phyloP scores from a whole-genome alignment of 2,888 invertebrate genomes.

The Mayetiola destructor region DNA sequence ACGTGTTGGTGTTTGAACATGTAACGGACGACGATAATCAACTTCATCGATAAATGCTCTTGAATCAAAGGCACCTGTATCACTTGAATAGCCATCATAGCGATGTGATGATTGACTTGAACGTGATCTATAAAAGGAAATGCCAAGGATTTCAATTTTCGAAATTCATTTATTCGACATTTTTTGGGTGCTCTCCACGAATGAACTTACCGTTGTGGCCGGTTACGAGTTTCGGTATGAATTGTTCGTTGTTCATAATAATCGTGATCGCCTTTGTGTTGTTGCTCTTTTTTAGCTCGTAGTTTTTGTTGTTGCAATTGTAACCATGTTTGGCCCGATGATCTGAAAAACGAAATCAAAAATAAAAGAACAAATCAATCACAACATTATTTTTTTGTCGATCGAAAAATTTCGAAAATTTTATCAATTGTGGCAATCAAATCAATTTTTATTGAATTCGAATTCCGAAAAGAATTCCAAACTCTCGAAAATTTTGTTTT shows the following conservation, averaged over 20 bases:
- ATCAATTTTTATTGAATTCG: not conserved
- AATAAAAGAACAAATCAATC: not conserved
- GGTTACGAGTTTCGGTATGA: conserved; percentile 33
- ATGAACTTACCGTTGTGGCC: conserved; percentile 38
- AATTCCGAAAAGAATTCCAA: not conserved
- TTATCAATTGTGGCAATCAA: too few species aligned
- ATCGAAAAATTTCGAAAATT: not conserved
- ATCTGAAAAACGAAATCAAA: conserved; percentile 24
- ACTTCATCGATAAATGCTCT: conserved; percentile 21
- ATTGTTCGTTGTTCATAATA: conserved; percentile 53
- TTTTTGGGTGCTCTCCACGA: too few species aligned
- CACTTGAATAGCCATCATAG: conserved; percentile 25
- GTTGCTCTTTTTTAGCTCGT: conserved; percentile 57
- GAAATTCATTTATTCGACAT: conserved; percentile 36
- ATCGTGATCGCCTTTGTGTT: conserved; percentile 51
- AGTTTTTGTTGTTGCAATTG: conserved; percentile 71
- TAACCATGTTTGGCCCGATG: conserved; percentile 57
- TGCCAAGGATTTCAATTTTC: not conserved
- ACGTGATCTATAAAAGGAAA: conserved; percentile 18
- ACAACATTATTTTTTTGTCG: not conserved
- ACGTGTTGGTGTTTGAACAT: conserved; percentile 23
- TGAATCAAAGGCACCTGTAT: conserved; percentile 23
- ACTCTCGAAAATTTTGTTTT: not conserved
- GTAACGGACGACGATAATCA: conserved; percentile 22
- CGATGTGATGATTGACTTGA: conserved; percentile 19